Base-by-base conservation (phyloP, 2,888 invertebrate species). In the Portevinia maculata region DNA sequence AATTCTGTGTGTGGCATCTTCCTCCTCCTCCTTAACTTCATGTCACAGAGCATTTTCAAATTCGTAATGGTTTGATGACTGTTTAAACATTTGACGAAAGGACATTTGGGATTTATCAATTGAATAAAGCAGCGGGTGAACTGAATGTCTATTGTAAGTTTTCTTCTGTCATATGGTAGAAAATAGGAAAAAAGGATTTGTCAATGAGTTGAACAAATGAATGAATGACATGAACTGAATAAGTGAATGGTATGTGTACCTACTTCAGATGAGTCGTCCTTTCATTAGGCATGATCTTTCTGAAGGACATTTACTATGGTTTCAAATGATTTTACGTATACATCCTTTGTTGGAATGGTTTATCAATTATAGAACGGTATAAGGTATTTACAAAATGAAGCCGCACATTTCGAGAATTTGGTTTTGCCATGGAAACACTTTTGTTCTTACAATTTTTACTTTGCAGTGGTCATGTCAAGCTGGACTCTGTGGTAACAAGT, bases 31-130 rank as follows among this genome's bases (percentile, higher is more conserved):
- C n/a, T n/a, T 30, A 3, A 4, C 7, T 30, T 13, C 17, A 6
- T 48, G 59, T 48, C 55, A 65, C 44, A 59, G 24, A 60, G 48
- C 67, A 69, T 69, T 75, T 52, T 59, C 75, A 69, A 39, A 81
- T 81, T 81, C 75, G 79, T 69, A 75, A 81, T 81, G 79, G 79
- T 64, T 62, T 64, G 79, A 81, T 81, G 75, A 59, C 75, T 81
- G 69, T 81, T 81, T 75, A 75, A 81, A 81, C 75, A 81, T 21
- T 2, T 4, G 50, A 60, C 44, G 44, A 57, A 75, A 64, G 64
- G 69, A 75, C 64, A 37, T 67, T 44, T 34, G 13, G 13, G 17
- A 41, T 30, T 34, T 64, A 59, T 39, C 37, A 70, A 64, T 81
- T 81, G 75, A 75, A 81, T 81, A n/a, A 52, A 75, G 57, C 79